phyloP scores from a whole-genome alignment of 1,140 invertebrate species.

The Drosophila parabipectinata region DNA sequence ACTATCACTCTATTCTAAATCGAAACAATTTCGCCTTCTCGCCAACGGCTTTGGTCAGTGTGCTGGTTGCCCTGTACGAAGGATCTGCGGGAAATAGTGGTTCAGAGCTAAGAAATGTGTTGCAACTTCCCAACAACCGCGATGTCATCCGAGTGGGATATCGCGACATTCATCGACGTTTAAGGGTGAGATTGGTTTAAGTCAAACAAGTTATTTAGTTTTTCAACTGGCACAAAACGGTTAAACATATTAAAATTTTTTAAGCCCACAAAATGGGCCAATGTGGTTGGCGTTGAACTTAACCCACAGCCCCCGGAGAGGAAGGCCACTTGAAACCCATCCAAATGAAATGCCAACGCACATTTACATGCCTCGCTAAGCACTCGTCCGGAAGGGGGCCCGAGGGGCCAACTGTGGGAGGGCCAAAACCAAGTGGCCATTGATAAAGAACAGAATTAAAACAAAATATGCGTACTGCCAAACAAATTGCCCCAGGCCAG shows the following conservation, averaged over 20 bases:
- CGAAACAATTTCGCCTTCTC: conserved; percentile 94
- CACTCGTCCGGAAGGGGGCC: conserved; percentile 19
- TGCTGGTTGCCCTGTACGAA: conserved; percentile 90
- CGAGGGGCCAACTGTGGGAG: background rate
- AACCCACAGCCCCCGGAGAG: conserved; percentile 44
- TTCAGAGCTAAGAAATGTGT: conserved; percentile 88
- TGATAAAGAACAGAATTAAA: conserved; percentile 54
- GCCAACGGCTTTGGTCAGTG: conserved; percentile 90
- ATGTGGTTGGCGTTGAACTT: conserved; percentile 38
- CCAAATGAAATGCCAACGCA: conserved; percentile 24
- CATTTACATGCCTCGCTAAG: conserved; percentile 69
- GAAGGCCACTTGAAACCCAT: conserved; percentile 10
- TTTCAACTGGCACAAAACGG: background rate
- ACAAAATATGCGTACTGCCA: conserved; percentile 24
- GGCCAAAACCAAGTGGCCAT: conserved; percentile 32
- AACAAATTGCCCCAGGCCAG: conserved; percentile 39
- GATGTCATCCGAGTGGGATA: conserved; percentile 90
- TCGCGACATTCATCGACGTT: conserved; percentile 90
- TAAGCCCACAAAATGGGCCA: conserved; percentile 3
- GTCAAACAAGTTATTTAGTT: background rate
- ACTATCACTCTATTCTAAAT: conserved; percentile 87
- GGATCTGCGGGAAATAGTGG: conserved; percentile 89
- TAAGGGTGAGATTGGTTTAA: conserved; percentile 86
- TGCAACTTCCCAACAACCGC: conserved; percentile 88
- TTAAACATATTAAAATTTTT: background rate